Percentiles rank a stretch among this genome's conserved stretches.
Conservation (phyloP, 2,113 vertebrate genomes). For the Odobenus rosmarus region DNA sequence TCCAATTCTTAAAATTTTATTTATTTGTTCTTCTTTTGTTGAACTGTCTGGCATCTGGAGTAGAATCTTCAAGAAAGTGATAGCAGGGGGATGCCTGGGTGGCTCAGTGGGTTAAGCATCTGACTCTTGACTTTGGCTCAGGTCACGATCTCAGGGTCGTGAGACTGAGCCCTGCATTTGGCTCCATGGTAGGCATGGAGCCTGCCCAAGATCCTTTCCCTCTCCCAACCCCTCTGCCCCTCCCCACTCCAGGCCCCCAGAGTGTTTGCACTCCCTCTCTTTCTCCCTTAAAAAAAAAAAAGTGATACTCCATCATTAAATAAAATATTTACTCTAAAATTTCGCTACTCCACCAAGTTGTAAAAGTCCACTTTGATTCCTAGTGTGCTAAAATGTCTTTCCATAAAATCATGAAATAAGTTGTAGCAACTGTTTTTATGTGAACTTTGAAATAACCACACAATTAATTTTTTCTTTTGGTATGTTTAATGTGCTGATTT, state of each 20-base stretch:
- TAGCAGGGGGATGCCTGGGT: neutral
- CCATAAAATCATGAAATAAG: neutral
- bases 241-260: neutral
- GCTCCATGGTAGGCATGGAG: neutral
- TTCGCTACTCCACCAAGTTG: neutral
- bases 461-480: neutral
- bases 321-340: slow-evolving; percentile 14
- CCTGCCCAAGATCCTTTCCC: neutral
- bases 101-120: neutral
- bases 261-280: neutral
- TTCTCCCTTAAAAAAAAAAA: neutral
- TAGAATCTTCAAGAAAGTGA: neutral
- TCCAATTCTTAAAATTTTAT: neutral
- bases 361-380: neutral
- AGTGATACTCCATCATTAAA: neutral
- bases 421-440: neutral
- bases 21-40: neutral
- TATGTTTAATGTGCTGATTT: neutral
- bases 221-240: neutral
- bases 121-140: neutral
- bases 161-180: neutral
- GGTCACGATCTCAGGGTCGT: neutral
- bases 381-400: neutral
- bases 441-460: neutral
- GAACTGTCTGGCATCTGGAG: neutral